These are phyloP conservation scores for Choreutis nemorana DNA, from an alignment of 2,888 invertebrate genomes.

Conservation along the genomic window DNA sequence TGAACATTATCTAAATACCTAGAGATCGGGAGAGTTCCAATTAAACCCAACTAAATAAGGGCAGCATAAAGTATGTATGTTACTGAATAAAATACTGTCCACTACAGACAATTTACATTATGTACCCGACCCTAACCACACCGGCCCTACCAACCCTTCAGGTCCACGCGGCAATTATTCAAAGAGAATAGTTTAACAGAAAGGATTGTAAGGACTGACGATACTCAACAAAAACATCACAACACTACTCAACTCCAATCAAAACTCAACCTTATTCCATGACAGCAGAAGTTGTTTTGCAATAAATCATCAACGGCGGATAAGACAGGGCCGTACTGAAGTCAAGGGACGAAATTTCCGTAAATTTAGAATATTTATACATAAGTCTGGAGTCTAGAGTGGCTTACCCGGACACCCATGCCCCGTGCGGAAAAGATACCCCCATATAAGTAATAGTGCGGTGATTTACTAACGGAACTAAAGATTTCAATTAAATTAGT, in stretches of 20 bases:
- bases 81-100: too few species aligned
- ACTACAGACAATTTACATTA: constrained; percentile 17
- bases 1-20: too few species aligned
- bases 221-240: constrained; percentile 14
- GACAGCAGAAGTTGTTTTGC: too few species aligned
- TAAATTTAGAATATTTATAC: constrained; percentile 63
- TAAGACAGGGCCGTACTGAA: constrained; percentile 7
- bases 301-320: too few species aligned
- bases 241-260: constrained; percentile 7
- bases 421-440: constrained; percentile 45
- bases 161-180: constrained; percentile 67
- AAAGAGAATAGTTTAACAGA: constrained; percentile 68
- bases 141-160: constrained; percentile 60
- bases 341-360: constrained; percentile 38
- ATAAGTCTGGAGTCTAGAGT: constrained; percentile 49
- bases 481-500: constrained; percentile 59
- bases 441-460: constrained; percentile 49
- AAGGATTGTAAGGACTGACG: constrained; percentile 55
- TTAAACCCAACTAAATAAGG: too few species aligned
- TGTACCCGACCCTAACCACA: constrained; percentile 35
- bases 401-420: constrained; percentile 34
- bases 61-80: too few species aligned
- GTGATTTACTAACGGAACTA: constrained; percentile 53
- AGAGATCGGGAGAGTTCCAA: too few species aligned
- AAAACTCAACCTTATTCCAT: too few species aligned